Conservation (phyloP, 2,797 vertebrate species). For the Ceryle rudis region DNA sequence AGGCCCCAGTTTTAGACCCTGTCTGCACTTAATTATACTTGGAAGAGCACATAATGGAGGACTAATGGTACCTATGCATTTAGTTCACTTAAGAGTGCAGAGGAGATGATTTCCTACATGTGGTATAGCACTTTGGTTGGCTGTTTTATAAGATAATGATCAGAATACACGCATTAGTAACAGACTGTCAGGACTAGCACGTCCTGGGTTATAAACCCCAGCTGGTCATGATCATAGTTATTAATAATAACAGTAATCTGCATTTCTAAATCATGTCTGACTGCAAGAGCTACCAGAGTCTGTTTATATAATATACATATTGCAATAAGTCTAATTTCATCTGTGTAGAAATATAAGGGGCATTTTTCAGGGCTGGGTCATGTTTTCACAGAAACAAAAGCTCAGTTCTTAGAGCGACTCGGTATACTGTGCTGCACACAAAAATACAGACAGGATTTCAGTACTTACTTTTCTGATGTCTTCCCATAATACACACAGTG, state of each 20-base stretch:
- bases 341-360: background rate
- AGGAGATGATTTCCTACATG: background rate
- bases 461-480: background rate
- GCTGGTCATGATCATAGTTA: background rate
- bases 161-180: conserved; percentile 28
- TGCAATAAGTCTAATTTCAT: background rate
- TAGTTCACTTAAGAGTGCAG: conserved; percentile 27
- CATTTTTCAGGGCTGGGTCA: background rate
- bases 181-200: background rate
- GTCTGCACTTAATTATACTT: conserved; percentile 60
- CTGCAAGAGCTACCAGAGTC: background rate
- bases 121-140: background rate
- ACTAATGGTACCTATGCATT: conserved; percentile 46
- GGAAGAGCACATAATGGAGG: conserved; percentile 45
- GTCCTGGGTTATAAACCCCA: conserved; percentile 23
- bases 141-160: conserved; percentile 27
- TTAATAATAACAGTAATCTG: conserved; percentile 32
- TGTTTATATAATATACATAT: background rate
- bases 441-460: background rate
- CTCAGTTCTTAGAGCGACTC: background rate
- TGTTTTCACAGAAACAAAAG: background rate
- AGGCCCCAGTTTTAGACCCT: conserved; percentile 27
- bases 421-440: background rate
- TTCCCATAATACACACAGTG: background rate
- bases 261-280: background rate